These are phyloP conservation scores for Hippocampus abdominalis DNA, from an alignment of 2,113 vertebrate species.

Conservation along the genomic window DNA sequence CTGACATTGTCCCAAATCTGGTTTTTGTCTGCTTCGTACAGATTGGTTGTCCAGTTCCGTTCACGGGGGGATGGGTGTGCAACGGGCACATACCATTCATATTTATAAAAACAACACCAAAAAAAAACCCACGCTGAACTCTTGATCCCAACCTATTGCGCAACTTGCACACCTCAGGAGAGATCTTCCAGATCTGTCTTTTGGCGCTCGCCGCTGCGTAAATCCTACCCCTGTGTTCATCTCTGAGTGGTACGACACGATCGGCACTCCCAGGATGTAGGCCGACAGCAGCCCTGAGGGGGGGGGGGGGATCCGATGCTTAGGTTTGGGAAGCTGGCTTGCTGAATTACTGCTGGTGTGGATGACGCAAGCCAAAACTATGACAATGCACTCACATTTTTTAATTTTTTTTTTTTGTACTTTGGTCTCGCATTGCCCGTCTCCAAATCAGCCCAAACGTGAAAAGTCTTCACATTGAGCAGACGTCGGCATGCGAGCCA, in stretches of 20 bases:
- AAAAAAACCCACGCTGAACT: neutral
- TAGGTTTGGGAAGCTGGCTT: neutral
- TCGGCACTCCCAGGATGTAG: neutral
- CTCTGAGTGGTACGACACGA: neutral
- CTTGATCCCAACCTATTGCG: neutral
- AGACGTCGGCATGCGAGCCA: neutral
- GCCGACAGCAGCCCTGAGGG: neutral
- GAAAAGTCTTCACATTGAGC: neutral
- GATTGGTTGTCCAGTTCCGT: neutral
- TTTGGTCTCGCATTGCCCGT: neutral
- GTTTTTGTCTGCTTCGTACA: neutral
- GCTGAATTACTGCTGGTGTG: no score
- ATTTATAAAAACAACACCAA: neutral
- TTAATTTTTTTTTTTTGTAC: neutral
- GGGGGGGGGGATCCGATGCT: neutral
- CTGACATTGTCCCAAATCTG: neutral
- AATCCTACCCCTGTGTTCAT: neutral
- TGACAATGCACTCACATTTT: no score
- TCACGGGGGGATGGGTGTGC: neutral
- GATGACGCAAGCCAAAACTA: no score
- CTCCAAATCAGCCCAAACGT: neutral
- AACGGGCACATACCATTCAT: neutral
- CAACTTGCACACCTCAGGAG: neutral
- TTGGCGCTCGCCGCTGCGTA: neutral
- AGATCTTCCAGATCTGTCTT: conserved; percentile 5